Base-by-base conservation (phyloP, 2,113 vertebrate genomes). In the Uria aalge region DNA sequence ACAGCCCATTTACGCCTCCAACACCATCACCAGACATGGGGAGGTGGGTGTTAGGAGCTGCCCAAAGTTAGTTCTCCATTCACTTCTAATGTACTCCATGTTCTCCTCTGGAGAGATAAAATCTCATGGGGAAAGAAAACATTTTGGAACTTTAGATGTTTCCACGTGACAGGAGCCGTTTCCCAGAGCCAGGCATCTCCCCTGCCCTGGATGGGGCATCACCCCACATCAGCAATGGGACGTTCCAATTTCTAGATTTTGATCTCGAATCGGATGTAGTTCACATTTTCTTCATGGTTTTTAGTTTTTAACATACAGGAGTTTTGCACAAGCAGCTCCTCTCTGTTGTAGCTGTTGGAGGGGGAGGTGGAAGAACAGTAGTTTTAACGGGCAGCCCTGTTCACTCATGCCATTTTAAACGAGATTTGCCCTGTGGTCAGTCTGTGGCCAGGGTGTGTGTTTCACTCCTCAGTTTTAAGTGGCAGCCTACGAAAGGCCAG, bases 291-390 rank as follows among this genome's bases (percentile, higher is more conserved):
- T 38, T 41, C 10, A 1, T 12, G 11, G 9, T 0, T 15, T 74
- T 75, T 41, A 15, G 63, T 17, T 43, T 71, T 3, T 15, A 40
- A 36, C n/a, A 17, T 0, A 0, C 10, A 8, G 16, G 52, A 50
- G 53, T 64, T 73, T 36, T 74, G 40, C 41, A 63, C 27, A n/a
- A n/a, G 21, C 2, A 2, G 15, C 53, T 84, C 30, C 45, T 8
- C 27, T 40, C 23, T 11, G 11, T 36, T 1, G 0, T 22, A 72
- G 22, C 12, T 55, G 41, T 18, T 24, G 36, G 21, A 38, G 32
- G 52, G 62, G 53, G 41, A 34, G 36, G 29, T 34, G 12, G 47
- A 63, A 34, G 34, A 75, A 2, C 1, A 0, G 17, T 14, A 32
- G 8, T 36, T 62, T 73, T 17, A 48, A 52, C 5, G 12, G 29